Evolutionary conservation across 2,113 vertebrate species (phyloP), one percentile per base, ranked within the genome.

Genomic region (Microcebus jonahi): DNA sequence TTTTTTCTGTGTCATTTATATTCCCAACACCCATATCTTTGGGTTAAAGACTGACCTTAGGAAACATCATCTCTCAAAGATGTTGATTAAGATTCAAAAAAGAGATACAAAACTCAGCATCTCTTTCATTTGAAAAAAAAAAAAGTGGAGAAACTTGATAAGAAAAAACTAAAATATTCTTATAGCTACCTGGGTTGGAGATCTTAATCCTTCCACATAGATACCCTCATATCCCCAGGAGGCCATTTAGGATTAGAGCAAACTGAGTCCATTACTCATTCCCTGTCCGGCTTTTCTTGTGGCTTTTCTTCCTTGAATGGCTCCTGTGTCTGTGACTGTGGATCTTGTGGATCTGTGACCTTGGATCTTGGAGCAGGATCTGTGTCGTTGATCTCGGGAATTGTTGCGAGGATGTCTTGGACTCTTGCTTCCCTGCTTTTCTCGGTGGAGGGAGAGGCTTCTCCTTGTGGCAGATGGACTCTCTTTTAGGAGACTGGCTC

Each of bases 81-180:
- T 80, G n/a, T 76, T 79, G 15, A 57, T 48, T 92, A 96, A 2
- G 18, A 53, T 84, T 95, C 67, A 93, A 85, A 93, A 93, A 82
- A 88, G 65, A 91, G 86, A 87, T 92, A 97, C 20, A 96, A 94
- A 96, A 87, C 36, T 95, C 90, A 97, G 95, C 94, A 97, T 86
- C 80, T 92, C 80, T 96, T 89, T 80, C 48, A 84, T 63, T 83
- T 14, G 34, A 90, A 70, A 92, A 85, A 65, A 39, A 39, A 39
- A 25, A 23, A 61, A 20, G 55, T 29, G 42, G 20, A 85, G 42
- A 92, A 89, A 71, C 21, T 59, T 76, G 76, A 21, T 84, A 90
- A 71, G 76, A 71, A 76, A 71, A 39, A 65, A 65, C 31, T 21
- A 68, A 90, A 90, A 79, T 83, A 75, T 68, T 88, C 65, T 81